Evolutionary conservation across 2,113 vertebrate species (phyloP), one percentile per base, ranked within the genome.

Genomic region (Rhea americana): DNA sequence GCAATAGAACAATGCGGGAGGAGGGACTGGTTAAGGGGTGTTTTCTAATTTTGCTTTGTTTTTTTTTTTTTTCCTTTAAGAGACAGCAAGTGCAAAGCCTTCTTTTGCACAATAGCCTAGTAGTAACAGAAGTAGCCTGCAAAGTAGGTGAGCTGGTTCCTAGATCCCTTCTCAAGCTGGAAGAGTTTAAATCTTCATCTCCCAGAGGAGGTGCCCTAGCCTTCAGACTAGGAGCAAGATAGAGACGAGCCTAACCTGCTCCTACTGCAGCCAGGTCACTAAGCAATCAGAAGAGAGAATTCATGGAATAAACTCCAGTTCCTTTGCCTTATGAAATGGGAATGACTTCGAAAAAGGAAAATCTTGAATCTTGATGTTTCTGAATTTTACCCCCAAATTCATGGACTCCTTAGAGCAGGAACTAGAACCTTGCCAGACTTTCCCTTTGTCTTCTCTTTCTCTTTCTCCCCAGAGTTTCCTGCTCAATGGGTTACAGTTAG

Each of bases 121-220:
- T 7, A 26, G 7, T 48, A 53, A 70, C 19, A 91, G 63, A 90
- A 87, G 45, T 41, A 82, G 85, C 87, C 70, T 71, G 72, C 24
- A 22, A 71, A 88, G 94, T 3, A 86, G 93, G 78, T 43, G 45
- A 93, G 87, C 95, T 87, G 92, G 85, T 94, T 94, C 72, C 68
- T 9, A 37, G 82, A 90, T 79, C 82, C 82, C 22, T 76, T 87
- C 82, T 77, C 83, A 88, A 82, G 80, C 92, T 26, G n/a, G 55
- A 88, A 85, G 76, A 67, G 85, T 85, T 93, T n/a, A 86, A 94
- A 91, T 63, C 82, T 76, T 66, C 47, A 56, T 48, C 87, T 91
- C 80, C 80, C 72, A 35, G 73, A 91, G 85, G 48, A 94, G 25
- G 28, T 47, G 79, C 6, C 55, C 68, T 62, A 83, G 85, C 76